These are phyloP conservation scores for Chalcis sispes DNA, from an alignment of 2,888 invertebrate genomes.

Conservation along the genomic window DNA sequence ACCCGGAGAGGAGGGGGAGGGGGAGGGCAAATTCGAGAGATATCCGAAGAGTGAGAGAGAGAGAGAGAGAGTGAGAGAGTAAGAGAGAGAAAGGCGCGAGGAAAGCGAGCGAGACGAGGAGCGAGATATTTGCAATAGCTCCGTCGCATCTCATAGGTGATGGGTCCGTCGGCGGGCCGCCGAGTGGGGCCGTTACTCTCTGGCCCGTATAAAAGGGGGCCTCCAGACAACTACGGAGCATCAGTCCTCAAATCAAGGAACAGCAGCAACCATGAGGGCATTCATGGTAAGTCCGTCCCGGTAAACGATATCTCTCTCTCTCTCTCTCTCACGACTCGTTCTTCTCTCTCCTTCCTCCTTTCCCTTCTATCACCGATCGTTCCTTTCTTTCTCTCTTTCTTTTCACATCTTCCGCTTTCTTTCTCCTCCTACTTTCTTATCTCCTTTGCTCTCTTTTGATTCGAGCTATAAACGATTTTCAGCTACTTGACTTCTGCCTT, in stretches of 20 bases:
- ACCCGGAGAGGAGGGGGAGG: too few species aligned
- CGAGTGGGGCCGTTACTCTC: not conserved
- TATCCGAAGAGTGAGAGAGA: constrained; percentile 7
- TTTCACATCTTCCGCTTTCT: not conserved
- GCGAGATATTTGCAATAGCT: constrained; percentile 70
- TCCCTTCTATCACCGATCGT: too few species aligned
- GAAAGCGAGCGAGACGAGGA: constrained; percentile 41
- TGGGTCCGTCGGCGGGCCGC: constrained; percentile 65
- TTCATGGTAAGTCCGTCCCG: constrained; percentile 73
- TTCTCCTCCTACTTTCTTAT: constrained; percentile 3
- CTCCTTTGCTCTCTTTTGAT: too few species aligned
- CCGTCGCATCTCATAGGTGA: constrained; percentile 74
- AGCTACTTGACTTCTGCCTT: too few species aligned
- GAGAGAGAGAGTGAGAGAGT: not conserved
- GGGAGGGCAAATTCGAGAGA: constrained; percentile 59
- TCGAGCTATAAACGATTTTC: too few species aligned
- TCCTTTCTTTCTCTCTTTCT: not conserved
- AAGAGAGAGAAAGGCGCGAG: constrained; percentile 1
- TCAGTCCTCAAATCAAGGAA: constrained; percentile 75
- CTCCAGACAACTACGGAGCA: constrained; percentile 73
- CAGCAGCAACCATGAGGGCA: constrained; percentile 75
- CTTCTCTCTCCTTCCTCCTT: not conserved
- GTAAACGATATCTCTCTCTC: not conserved
- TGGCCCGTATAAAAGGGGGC: constrained; percentile 73
- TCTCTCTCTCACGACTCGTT: not conserved